Percentiles rank a stretch among this genome's conserved stretches.
Conservation (phyloP, 2,797 vertebrate genomes). For the Enteromius unitaeniatus region DNA sequence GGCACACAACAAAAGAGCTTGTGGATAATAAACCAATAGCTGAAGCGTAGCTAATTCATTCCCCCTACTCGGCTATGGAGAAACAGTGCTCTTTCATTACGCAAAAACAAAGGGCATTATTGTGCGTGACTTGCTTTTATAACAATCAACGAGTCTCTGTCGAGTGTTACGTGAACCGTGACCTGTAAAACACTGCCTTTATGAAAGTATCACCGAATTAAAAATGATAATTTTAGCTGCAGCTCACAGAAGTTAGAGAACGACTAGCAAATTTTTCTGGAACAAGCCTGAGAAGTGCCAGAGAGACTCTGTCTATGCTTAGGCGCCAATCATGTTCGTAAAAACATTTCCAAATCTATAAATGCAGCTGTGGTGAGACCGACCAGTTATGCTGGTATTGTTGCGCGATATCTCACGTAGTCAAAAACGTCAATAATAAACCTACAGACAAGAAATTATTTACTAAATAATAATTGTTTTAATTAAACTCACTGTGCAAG, state of each 20-base stretch:
- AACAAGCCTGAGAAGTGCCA: conserved; percentile 18
- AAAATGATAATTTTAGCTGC: neutral
- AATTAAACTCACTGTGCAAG: neutral
- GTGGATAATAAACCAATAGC: conserved; percentile 68
- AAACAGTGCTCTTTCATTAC: conserved; percentile 38
- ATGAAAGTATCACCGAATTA: conserved; percentile 19
- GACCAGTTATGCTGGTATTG: conserved; percentile 3
- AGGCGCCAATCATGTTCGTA: conserved; percentile 4
- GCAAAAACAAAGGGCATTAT: conserved; percentile 30
- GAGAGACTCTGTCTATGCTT: conserved; percentile 37
- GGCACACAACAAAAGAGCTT: conserved; percentile 61
- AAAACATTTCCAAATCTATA: conserved; percentile 10
- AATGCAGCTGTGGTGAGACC: neutral
- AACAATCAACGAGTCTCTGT: conserved; percentile 2
- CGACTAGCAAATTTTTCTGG: too few relatives aligned
- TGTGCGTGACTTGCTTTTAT: conserved; percentile 33
- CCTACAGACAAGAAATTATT: neutral
- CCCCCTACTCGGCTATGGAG: conserved; percentile 35
- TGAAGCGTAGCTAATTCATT: conserved; percentile 54
- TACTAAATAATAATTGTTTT: too few relatives aligned
- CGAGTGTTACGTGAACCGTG: conserved; percentile 26
- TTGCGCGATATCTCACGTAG: conserved; percentile 56
- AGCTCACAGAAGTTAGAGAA: neutral
- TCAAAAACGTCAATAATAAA: conserved; percentile 44
- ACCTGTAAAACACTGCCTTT: conserved; percentile 48